phyloP scores from a whole-genome alignment of 2,888 invertebrate genomes.

The Petrophora chlorosata region DNA sequence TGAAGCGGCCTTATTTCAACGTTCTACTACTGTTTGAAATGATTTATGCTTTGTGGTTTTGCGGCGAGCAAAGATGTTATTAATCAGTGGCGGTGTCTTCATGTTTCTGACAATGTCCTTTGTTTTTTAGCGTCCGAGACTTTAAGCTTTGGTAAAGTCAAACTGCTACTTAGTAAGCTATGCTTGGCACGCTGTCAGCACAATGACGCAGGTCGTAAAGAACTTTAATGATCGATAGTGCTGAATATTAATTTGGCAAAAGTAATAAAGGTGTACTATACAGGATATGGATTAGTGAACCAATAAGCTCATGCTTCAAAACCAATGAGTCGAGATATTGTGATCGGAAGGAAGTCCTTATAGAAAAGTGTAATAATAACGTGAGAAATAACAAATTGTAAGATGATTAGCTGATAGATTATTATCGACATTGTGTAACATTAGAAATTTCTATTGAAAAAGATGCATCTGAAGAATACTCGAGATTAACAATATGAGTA shows the following conservation, averaged over 20 bases:
- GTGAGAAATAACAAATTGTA: constrained; percentile 43
- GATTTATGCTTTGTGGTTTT: constrained; percentile 39
- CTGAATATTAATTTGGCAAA: constrained; percentile 29
- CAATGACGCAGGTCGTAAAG: constrained; percentile 22
- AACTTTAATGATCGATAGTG: constrained; percentile 21
- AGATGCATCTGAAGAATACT: constrained; percentile 43
- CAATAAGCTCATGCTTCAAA: constrained; percentile 28
- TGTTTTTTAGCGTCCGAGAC: constrained; percentile 23
- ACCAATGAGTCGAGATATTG: constrained; percentile 8
- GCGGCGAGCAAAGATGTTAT: constrained; percentile 36
- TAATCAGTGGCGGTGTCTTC: constrained; percentile 38
- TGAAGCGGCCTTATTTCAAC: constrained; percentile 65
- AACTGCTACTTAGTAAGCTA: constrained; percentile 7
- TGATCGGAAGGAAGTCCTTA: constrained; percentile 42
- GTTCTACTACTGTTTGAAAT: constrained; percentile 46
- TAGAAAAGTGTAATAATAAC: constrained; percentile 28
- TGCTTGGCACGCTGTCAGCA: constrained; percentile 15
- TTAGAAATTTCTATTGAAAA: constrained; percentile 12
- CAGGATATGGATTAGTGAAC: constrained; percentile 27
- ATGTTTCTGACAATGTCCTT: constrained; percentile 29
- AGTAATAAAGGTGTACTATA: no score
- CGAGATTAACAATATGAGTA: constrained; percentile 48
- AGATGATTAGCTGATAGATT: constrained; percentile 44
- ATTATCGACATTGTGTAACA: constrained; percentile 35
- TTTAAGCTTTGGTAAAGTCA: constrained; percentile 15